Base-by-base conservation (phyloP, 2,797 vertebrate genomes). In the Pterois miles region DNA sequence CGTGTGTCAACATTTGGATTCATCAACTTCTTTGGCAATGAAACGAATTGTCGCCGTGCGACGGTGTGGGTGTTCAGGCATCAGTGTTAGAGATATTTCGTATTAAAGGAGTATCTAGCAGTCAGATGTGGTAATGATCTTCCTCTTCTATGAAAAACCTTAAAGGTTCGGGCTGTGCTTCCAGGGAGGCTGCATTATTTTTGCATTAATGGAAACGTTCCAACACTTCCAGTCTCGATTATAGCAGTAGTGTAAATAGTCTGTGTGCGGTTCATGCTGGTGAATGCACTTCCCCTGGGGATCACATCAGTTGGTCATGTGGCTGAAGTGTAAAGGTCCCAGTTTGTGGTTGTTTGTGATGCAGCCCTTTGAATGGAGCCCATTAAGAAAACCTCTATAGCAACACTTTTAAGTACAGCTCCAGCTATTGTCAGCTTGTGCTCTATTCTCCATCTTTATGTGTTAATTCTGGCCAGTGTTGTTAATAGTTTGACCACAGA, bases 241-340 rank as follows among this genome's bases (percentile, higher is more conserved):
- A 76, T 50, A 78, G 70, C 67, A n/a, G 52, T 25, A 38, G 71
- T 63, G 43, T 48, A 25, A 73, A 23, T 70, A 65, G 67, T 70
- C 80, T 12, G 48, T 71, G 29, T 18, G 56, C 18, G 7, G 52
- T 58, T 86, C 62, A 58, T 57, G 75, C 74, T 81, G 65, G 66
- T 46, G 74, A 78, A 50, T 58, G 71, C 74, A 18, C 57, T 71
- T 65, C 50, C 76, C 53, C 65, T 23, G 34, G 18, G 70, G 46
- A 80, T 71, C n/a, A 31, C 71, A 54, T 84, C 74, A 70, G 62
- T 29, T 54, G 82, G 67, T 81, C 72, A 77, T 78, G 67, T 58
- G 56, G 72, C 48, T 65, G 48, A 66, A 71, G 76, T 65, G 54
- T 65, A 68, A 73, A 73, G 52, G 34, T 78, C 60, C 36, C 43